Conservation (phyloP, 2,113 vertebrate genomes). For the Glareola pratincola region DNA sequence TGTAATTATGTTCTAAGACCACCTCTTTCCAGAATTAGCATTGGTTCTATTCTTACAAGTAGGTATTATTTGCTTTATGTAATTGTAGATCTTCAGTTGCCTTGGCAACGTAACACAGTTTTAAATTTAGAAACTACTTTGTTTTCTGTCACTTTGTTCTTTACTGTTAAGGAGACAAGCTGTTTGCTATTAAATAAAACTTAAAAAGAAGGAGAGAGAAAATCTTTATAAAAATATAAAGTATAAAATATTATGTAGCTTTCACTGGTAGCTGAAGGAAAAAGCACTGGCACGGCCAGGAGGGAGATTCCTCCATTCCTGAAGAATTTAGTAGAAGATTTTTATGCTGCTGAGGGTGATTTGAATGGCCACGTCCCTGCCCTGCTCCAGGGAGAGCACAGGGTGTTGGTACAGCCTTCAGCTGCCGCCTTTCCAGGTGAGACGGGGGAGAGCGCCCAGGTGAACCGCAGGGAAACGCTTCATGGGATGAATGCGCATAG, state of each 20-base stretch:
- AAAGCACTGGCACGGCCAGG: not conserved
- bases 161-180: slow-evolving; percentile 55
- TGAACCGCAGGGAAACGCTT: not conserved
- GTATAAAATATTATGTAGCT: not conserved
- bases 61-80: slow-evolving; percentile 56
- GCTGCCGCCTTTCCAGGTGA: not conserved
- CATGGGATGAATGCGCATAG: rapidly evolving
- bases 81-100: slow-evolving; percentile 67
- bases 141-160: slow-evolving; percentile 71
- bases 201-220: not conserved
- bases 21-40: not conserved
- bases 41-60: not conserved
- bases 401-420: rapidly evolving
- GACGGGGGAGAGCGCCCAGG: rapidly evolving
- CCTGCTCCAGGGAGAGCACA: not conserved
- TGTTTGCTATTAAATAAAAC: slow-evolving; percentile 70
- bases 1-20: not conserved
- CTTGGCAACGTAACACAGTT: slow-evolving; percentile 41
- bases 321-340: not conserved
- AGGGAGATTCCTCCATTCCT: not conserved
- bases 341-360: not conserved
- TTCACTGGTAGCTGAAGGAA: not conserved
- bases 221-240: not conserved
- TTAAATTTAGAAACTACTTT: slow-evolving; percentile 76
- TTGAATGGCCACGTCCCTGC: not conserved